phyloP scores from a whole-genome alignment of 2,797 vertebrate genomes.

The Hapalemur alaotrensis region DNA sequence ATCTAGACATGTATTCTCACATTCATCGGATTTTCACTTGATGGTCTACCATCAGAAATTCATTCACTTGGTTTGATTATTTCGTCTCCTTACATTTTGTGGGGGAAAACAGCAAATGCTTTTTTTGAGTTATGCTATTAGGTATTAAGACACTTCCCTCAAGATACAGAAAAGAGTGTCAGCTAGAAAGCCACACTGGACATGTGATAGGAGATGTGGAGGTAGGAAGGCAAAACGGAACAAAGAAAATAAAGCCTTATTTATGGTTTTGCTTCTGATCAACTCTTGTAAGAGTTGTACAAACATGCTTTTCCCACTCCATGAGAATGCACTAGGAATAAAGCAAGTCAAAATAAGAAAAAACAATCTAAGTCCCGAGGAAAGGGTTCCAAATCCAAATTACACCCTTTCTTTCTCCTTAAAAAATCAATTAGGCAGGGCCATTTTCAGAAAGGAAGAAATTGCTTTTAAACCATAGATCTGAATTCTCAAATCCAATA shows the following conservation, averaged over 20 bases:
- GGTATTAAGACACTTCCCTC: not conserved
- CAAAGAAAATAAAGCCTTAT: not conserved
- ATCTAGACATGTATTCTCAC: not conserved
- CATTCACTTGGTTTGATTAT: constrained; percentile 13
- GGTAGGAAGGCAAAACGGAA: not conserved
- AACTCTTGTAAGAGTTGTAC: not conserved
- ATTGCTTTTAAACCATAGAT: constrained; percentile 74
- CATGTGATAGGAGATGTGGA: not conserved
- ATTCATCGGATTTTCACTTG: not conserved
- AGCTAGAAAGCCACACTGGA: not conserved
- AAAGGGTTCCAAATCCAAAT: constrained; percentile 67
- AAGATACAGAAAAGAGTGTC: not conserved
- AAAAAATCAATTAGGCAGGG: constrained; percentile 69
- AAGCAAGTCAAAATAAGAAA: constrained; percentile 25
- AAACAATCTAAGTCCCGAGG: constrained; percentile 16
- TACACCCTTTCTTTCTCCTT: constrained; percentile 58
- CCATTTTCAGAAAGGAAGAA: constrained; percentile 60
- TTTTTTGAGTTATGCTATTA: not conserved
- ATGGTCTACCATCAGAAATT: not conserved
- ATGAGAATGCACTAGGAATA: not conserved
- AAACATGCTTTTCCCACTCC: not conserved
- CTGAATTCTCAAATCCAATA: constrained; percentile 81
- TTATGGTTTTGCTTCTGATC: not conserved
- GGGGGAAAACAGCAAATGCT: not conserved
- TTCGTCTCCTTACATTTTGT: not conserved